Base-by-base conservation (phyloP, 2,888 invertebrate genomes). In the Himalopsyche tibetana region DNA sequence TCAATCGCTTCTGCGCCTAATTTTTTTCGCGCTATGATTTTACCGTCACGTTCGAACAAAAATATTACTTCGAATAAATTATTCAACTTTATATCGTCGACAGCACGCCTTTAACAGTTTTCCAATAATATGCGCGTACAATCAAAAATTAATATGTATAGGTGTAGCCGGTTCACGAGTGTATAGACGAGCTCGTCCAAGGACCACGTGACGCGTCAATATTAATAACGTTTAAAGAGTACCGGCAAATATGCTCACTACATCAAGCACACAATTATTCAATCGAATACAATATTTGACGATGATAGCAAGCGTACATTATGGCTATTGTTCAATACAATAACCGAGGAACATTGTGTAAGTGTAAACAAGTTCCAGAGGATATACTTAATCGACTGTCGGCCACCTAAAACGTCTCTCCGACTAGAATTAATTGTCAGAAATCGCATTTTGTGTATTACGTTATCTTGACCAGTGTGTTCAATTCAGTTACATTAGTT, bases 201-300 rank as follows among this genome's bases (percentile, higher is more conserved):
- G 63, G n/a, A 63, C 3, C 63, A 63, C 63, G 63, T 63, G 63
- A 63, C 15, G 8, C 19, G n/a, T 19, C 63, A 63, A 63, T 63
- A 28, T 63, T 63, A 63, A 63, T 63, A 63, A 63, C n/a, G 63
- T 63, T 28, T n/a, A 63, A 63, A 28, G 63, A 63, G 63, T 63
- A 63, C 51, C 51, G 63, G 63, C 28, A 63, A 63, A 51, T 51
- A 12, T 28, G 28, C 63, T 19, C 63, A 63, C 63, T 63, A 28
- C n/a, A 28, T n/a, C n/a, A 63, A 63, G 28, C 63, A 19, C 9
- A 19, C n/a, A 63, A 63, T 63, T 63, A 63, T n/a, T 63, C 63
- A 63, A 63, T 63, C 63, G 63, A 63, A 63, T 63, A 63, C 63
- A 63, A 63, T 63, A 63, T 63, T 63, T 11, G 63, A 63, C 63